Evolutionary conservation across 2,113 vertebrate species (phyloP), one percentile per base, ranked within the genome.

Genomic region (Phodopus roborovskii): DNA sequence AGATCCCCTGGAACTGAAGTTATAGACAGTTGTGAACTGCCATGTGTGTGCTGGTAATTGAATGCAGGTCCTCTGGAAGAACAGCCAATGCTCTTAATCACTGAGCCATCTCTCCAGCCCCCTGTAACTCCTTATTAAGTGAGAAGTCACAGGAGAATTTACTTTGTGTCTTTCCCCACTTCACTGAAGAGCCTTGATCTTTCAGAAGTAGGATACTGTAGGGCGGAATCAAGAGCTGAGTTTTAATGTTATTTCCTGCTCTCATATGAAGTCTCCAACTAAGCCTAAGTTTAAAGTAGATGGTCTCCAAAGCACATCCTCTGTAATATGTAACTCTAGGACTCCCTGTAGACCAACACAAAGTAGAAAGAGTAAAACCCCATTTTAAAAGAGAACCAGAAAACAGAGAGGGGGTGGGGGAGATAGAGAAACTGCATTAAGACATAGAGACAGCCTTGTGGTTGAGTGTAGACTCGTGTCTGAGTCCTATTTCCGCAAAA

Each of bases 191-290:
- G n/a, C 56, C 48, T 17, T 13, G 17, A 45, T 77, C 73, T 33
- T 82, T 79, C 73, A 26, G 2, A 19, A 64, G 17, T 12, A 64
- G 50, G 1, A 26, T 75, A 79, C 19, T 91, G 62, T 71, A 82
- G 96, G 74, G 45, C 33, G 85, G 79, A 87, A 97, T 91, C 77
- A 82, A 84, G 33, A 75, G 42, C 0, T n/a, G 75, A 83, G 53
- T 74, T 94, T 82, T 45, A 62, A 73, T 73, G 85, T 91, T 56
- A 42, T 7, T 45, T 79, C 88, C 58, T 39, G 81, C 16, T 84
- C 62, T 96, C 28, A 12, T 68, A 60, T 74, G 15, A 90, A 58
- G 77, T 73, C 36, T 95, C 71, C 24, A 17, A 68, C 64, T 81
- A 64, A 62, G 42, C 75, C 45, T 53, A n/a, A 62, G 12, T 88